A percentile compares a stretch with the other conserved stretches of the same genome.
Conservation (phyloP, 2,797 vertebrate genomes). For the Furcifer pardalis region DNA sequence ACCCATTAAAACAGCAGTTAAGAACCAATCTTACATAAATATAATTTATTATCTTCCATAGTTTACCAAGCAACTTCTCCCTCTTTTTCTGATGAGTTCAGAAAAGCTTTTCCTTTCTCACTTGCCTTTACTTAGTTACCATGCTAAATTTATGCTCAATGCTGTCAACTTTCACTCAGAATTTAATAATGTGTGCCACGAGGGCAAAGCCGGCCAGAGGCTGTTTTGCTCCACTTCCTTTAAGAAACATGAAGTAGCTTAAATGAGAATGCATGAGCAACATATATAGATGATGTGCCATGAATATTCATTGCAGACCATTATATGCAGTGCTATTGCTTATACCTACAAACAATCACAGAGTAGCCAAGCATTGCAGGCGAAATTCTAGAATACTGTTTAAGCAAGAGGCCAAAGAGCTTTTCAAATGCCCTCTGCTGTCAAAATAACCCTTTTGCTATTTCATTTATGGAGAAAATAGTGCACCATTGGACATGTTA, state of each 20-base stretch:
- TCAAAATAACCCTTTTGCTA: background rate
- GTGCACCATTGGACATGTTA: background rate
- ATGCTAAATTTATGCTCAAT: conserved; percentile 30
- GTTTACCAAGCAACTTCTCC: conserved; percentile 1
- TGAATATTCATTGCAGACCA: conserved; percentile 40
- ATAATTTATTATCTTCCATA: background rate
- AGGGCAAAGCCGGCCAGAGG: conserved; percentile 33
- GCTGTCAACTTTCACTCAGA: conserved; percentile 38
- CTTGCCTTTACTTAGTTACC: conserved; percentile 28
- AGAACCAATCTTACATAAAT: background rate
- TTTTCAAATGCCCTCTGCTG: background rate
- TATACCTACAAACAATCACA: conserved; percentile 15
- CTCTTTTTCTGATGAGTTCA: background rate
- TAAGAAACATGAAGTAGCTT: conserved; percentile 29
- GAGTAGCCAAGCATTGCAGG: background rate
- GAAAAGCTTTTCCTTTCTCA: background rate
- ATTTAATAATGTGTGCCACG: conserved; percentile 40
- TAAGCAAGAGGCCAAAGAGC: background rate
- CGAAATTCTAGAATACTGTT: background rate
- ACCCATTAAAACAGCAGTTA: background rate
- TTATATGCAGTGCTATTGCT: conserved; percentile 13
- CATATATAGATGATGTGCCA: conserved; percentile 31
- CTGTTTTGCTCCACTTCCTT: conserved; percentile 40
- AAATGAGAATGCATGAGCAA: conserved; percentile 32
- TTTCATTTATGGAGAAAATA: background rate